Percentiles rank a stretch among this genome's conserved stretches.
These are phyloP conservation scores for Labeo catla DNA, from an alignment of 2,113 vertebrate genomes.

Conservation along the genomic window DNA sequence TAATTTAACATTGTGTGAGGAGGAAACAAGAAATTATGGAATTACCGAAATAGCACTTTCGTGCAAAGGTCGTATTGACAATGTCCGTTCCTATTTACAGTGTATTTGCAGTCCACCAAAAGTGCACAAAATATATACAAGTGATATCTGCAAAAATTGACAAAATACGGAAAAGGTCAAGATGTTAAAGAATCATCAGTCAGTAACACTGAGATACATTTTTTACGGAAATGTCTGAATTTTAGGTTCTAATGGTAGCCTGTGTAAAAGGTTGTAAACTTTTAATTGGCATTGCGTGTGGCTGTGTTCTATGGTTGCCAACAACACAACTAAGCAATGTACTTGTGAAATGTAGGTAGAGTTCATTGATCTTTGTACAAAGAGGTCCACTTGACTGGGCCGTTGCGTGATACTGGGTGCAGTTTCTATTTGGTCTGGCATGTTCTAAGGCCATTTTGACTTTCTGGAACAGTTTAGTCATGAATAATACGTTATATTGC, in stretches of 20 bases:
- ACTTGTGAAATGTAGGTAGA: slow-evolving; percentile 3
- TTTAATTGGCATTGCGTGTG: background rate
- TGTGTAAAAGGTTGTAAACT: background rate
- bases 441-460: background rate
- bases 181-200: too few species aligned
- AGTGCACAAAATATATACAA: too few species aligned
- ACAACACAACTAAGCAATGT: slow-evolving; percentile 16
- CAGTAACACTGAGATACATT: background rate
- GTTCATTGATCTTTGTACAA: slow-evolving; percentile 42
- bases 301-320: slow-evolving; percentile 7
- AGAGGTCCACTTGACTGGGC: background rate
- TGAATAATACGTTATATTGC: background rate
- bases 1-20: too few species aligned
- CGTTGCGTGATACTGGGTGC: background rate
- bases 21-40: too few species aligned
- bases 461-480: background rate
- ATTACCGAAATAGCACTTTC: too few species aligned
- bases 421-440: background rate
- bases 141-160: too few species aligned
- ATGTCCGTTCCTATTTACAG: too few species aligned
- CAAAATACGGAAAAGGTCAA: too few species aligned
- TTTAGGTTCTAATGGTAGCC: background rate
- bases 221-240: background rate
- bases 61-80: too few species aligned
- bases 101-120: too few species aligned